Evolutionary conservation across 2,888 invertebrate genomes (phyloP).

Genomic region (Drosophila infuscata): DNA sequence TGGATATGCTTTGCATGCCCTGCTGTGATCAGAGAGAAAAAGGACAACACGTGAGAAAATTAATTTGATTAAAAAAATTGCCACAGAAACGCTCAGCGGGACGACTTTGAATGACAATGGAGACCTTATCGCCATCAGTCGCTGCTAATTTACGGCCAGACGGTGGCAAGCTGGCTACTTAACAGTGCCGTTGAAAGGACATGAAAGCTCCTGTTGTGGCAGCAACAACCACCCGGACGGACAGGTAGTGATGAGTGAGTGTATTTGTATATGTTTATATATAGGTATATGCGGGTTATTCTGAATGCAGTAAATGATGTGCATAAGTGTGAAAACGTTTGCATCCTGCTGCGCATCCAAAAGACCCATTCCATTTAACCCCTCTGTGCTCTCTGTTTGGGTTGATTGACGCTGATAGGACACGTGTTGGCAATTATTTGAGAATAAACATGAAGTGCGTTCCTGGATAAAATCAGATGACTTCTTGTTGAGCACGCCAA

Average conservation of each 20-base stretch:
- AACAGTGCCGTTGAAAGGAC: constrained; percentile 35
- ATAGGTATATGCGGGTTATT: constrained; percentile 67
- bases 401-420: constrained; percentile 81
- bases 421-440: constrained; percentile 83
- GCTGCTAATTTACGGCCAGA: constrained; percentile 59
- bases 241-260: constrained; percentile 21
- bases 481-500: constrained; percentile 47
- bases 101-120: constrained; percentile 29
- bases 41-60: constrained; percentile 79
- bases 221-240: constrained; percentile 31
- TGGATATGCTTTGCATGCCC: constrained; percentile 14
- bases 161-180: constrained; percentile 71
- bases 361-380: constrained; percentile 3
- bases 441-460: constrained; percentile 70
- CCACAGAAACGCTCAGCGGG: constrained; percentile 81
- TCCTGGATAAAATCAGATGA: constrained; percentile 55
- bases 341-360: constrained; percentile 36
- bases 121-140: constrained; percentile 66
- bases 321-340: constrained; percentile 72
- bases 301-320: constrained; percentile 67
- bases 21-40: constrained; percentile 48
- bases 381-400: constrained; percentile 51
- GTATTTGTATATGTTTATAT: background rate
- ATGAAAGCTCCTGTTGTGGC: background rate
- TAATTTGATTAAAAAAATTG: constrained; percentile 84